phyloP scores from a whole-genome alignment of 2,113 vertebrate genomes.

The Nibea coibor region DNA sequence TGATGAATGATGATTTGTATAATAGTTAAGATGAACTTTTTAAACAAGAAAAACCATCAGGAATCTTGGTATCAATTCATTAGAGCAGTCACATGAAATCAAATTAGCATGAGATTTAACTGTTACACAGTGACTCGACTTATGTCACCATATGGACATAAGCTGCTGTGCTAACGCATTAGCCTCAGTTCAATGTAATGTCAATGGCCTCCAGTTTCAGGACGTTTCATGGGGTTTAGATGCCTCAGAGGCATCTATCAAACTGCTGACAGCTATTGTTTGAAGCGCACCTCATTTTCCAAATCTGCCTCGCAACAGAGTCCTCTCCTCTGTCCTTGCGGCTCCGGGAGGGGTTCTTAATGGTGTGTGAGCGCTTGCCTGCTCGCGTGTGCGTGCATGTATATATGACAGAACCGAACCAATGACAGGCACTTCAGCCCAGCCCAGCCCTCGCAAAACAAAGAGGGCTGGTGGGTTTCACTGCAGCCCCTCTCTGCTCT shows the following conservation, averaged over 20 bases:
- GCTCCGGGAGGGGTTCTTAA: conserved; percentile 69
- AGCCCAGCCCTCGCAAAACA: conserved; percentile 69
- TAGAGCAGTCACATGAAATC: not conserved
- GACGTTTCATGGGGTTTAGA: conserved; percentile 49
- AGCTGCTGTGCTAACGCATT: not conserved
- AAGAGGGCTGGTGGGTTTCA: conserved; percentile 74
- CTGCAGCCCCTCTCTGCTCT: conserved; percentile 68
- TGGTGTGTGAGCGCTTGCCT: conserved; percentile 52
- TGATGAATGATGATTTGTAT: not conserved
- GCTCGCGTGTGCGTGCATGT: conserved; percentile 45
- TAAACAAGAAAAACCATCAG: not conserved
- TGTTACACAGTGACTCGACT: not conserved
- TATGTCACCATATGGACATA: not conserved
- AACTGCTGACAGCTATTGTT: conserved; percentile 74
- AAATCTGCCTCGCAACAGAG: conserved; percentile 81
- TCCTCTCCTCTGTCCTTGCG: conserved; percentile 72
- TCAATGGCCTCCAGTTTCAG: conserved; percentile 25
- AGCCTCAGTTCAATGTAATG: not conserved
- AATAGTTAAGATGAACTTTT: not conserved
- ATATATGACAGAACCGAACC: conserved; percentile 72
- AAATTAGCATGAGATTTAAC: not conserved
- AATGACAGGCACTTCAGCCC: conserved; percentile 72
- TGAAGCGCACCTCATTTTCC: conserved; percentile 73
- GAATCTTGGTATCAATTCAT: not conserved
- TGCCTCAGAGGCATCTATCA: conserved; percentile 64